A percentile compares a stretch with the other conserved stretches of the same genome.
Evolutionary conservation across 2,113 vertebrate genomes (phyloP).

Genomic region (Callionymus lyra): DNA sequence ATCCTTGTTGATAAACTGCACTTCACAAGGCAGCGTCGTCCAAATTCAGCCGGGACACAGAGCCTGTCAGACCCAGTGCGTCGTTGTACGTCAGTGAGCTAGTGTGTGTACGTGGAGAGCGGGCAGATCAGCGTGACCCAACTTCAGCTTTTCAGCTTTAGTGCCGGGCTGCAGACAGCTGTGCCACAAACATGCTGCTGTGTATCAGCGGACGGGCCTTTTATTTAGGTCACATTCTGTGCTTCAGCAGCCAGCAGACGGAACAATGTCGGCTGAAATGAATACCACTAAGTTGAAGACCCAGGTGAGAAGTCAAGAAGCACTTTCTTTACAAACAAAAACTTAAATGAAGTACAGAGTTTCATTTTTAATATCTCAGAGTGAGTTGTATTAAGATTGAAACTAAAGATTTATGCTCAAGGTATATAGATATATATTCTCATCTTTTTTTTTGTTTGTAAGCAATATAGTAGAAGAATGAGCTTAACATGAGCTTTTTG

Average conservation of each 20-base stretch:
- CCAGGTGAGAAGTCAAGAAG: too few species aligned
- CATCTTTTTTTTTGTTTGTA: too few species aligned
- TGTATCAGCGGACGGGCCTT: constrained; percentile 49
- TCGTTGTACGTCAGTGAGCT: constrained; percentile 3
- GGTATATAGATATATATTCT: too few species aligned
- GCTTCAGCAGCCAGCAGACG: constrained; percentile 50
- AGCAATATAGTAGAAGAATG: too few species aligned
- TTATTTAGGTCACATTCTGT: constrained; percentile 61
- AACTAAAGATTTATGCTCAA: too few species aligned
- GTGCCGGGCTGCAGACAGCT: constrained; percentile 51
- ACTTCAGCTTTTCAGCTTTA: constrained; percentile 53
- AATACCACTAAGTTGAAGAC: constrained; percentile 46
- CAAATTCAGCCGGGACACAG: constrained; percentile 19
- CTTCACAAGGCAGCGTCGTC: constrained; percentile 22
- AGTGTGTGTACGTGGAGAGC: constrained; percentile 22
- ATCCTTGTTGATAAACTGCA: constrained; percentile 26
- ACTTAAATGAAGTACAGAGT: too few species aligned
- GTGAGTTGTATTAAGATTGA: too few species aligned
- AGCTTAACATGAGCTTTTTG: too few species aligned
- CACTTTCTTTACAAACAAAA: too few species aligned
- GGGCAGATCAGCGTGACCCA: constrained; percentile 46
- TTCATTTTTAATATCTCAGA: too few species aligned
- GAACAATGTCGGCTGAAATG: constrained; percentile 47
- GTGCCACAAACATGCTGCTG: constrained; percentile 49
- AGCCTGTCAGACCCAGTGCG: constrained; percentile 24